Evolutionary conservation across 2,113 vertebrate genomes (phyloP).

Genomic region (Neolamprologus kungweensis): DNA sequence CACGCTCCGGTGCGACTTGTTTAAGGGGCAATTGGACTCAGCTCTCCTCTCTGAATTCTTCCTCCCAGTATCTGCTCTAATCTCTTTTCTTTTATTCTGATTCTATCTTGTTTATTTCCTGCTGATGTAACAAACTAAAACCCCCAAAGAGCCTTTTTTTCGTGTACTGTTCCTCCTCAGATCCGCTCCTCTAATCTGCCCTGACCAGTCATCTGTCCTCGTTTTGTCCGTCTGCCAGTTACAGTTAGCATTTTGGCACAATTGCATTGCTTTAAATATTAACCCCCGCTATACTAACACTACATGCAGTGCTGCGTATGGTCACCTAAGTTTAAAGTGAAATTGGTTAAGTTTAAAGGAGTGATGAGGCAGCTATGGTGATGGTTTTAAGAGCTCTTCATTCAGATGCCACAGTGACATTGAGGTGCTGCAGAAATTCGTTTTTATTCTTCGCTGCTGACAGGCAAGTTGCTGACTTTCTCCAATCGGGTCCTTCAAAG

Average conservation of each 20-base stretch:
- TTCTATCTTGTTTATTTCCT: conserved; percentile 37
- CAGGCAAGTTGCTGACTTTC: neutral
- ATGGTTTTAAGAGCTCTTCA: neutral
- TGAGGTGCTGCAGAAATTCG: neutral
- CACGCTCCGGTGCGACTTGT: conserved; percentile 19
- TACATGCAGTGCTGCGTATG: neutral
- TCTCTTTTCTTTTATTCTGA: conserved; percentile 21
- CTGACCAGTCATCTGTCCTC: conserved; percentile 2
- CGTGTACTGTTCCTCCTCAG: conserved; percentile 29
- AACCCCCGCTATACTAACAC: neutral
- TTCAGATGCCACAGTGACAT: neutral
- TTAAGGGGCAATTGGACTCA: conserved; percentile 30
- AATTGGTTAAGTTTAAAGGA: neutral
- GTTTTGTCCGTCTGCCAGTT: neutral
- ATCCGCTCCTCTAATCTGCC: conserved; percentile 37
- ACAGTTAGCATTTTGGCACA: neutral
- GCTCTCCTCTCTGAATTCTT: conserved; percentile 19
- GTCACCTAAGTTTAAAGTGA: neutral
- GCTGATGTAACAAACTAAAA: conserved; percentile 47
- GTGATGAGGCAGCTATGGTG: neutral
- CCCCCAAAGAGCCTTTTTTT: neutral
- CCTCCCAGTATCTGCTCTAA: conserved; percentile 14
- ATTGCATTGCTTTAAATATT: neutral
- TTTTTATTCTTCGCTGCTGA: neutral
- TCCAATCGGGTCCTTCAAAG: neutral